phyloP scores from a whole-genome alignment of 2,113 vertebrate species.

The Crocuta crocuta region DNA sequence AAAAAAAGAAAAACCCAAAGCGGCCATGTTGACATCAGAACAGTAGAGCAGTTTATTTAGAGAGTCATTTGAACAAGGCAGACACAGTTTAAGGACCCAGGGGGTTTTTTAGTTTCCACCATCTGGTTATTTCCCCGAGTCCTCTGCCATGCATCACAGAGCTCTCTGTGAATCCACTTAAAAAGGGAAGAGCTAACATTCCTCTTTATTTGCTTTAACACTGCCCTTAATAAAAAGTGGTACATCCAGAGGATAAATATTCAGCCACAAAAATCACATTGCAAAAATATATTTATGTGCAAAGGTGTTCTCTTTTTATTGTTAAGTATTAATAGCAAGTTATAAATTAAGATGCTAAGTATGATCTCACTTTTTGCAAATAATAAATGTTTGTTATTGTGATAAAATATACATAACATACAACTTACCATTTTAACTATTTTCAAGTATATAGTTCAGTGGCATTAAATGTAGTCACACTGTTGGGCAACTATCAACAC shows the following conservation, averaged over 20 bases:
- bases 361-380: constrained; percentile 37
- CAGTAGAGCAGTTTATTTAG: constrained; percentile 61
- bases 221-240: constrained; percentile 56
- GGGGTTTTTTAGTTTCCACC: constrained; percentile 59
- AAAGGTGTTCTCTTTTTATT: constrained; percentile 63
- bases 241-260: constrained; percentile 58
- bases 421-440: constrained; percentile 32
- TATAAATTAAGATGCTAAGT: constrained; percentile 27
- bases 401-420: constrained; percentile 22
- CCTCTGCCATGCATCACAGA: constrained; percentile 61
- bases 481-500: neutral
- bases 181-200: constrained; percentile 44
- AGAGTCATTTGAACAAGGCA: constrained; percentile 63
- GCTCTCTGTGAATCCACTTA: constrained; percentile 61
- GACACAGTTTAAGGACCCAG: constrained; percentile 53
- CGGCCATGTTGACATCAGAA: constrained; percentile 57
- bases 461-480: neutral
- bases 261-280: constrained; percentile 62
- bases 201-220: constrained; percentile 59
- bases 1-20: neutral
- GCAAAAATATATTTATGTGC: constrained; percentile 40
- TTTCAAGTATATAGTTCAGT: neutral
- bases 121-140: constrained; percentile 58
- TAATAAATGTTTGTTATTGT: neutral
- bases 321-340: neutral